Evolutionary conservation across 2,888 invertebrate genomes (phyloP).

Genomic region (Heliconius ethilla): DNA sequence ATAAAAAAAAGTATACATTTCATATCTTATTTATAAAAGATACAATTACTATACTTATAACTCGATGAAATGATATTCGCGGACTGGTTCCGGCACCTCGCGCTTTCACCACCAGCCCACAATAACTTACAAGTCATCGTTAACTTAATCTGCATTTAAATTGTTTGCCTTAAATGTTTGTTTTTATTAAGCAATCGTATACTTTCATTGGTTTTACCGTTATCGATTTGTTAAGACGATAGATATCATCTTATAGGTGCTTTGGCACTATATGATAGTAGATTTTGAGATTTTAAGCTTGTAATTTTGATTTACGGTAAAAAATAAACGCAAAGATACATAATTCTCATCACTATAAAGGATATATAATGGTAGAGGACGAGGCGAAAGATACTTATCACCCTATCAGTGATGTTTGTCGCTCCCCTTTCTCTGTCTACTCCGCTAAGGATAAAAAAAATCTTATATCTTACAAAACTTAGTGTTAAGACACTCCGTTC

Average conservation of each 20-base stretch:
- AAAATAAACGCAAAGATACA: no score
- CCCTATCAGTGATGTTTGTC: no score
- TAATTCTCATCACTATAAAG: no score
- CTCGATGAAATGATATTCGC: conserved; percentile 33
- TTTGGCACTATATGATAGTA: no score
- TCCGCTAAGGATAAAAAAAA: no score
- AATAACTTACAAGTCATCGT: conserved; percentile 23
- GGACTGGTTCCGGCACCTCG: conserved; percentile 33
- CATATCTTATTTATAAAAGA: conserved; percentile 5
- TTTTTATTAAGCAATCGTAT: conserved; percentile 11
- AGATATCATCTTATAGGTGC: background rate
- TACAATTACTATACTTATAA: conserved; percentile 21
- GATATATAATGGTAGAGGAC: no score
- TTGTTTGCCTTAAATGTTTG: conserved; percentile 24
- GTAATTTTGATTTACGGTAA: no score
- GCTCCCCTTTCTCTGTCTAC: no score
- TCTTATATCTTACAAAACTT: no score
- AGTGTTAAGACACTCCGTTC: no score
- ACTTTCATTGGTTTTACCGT: conserved; percentile 19
- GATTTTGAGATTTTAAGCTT: no score
- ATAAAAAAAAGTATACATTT: background rate
- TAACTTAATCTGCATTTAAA: conserved; percentile 21
- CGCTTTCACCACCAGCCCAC: conserved; percentile 23
- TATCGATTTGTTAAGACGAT: conserved; percentile 16
- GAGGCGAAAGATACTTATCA: no score